phyloP scores from a whole-genome alignment of 2,888 invertebrate genomes.

The Eupeodes latifasciatus region DNA sequence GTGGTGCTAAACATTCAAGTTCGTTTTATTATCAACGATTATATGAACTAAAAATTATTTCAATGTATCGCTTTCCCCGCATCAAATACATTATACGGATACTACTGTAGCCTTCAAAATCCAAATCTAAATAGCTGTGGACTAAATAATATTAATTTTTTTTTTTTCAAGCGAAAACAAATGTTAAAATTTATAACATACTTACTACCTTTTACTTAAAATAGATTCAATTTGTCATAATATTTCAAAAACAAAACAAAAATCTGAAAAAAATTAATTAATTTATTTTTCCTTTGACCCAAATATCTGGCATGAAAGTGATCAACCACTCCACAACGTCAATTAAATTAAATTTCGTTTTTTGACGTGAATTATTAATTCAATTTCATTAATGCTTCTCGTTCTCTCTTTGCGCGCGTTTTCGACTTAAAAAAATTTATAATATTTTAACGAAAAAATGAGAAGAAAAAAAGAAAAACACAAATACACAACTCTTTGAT shows the following conservation, averaged over 20 bases:
- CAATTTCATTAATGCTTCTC: constrained; percentile 45
- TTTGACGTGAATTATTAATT: constrained; percentile 42
- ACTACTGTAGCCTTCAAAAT: neutral
- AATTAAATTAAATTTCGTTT: constrained; percentile 39
- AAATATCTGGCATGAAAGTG: constrained; percentile 39
- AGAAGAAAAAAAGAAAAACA: neutral
- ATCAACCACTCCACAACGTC: constrained; percentile 48
- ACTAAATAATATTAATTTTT: neutral
- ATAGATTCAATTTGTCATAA: constrained; percentile 44
- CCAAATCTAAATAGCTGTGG: neutral
- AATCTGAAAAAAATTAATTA: constrained; percentile 24
- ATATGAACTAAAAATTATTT: neutral
- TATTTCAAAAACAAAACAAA: constrained; percentile 8
- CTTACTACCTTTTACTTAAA: constrained; percentile 21
- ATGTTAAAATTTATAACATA: neutral
- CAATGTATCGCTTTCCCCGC: neutral
- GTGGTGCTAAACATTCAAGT: no score
- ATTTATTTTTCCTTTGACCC: constrained; percentile 33
- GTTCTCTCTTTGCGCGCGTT: constrained; percentile 43
- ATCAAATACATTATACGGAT: no score
- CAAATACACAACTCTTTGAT: constrained; percentile 54
- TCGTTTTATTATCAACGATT: no score
- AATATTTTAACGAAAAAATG: neutral
- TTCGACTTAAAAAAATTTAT: neutral
- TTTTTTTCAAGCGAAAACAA: neutral